Evolutionary conservation across 37 sponge, comb jelly and placozoan genomes (phyloP), one percentile per base, ranked within the genome.

Genomic region (Lycopodina hypogea): DNA sequence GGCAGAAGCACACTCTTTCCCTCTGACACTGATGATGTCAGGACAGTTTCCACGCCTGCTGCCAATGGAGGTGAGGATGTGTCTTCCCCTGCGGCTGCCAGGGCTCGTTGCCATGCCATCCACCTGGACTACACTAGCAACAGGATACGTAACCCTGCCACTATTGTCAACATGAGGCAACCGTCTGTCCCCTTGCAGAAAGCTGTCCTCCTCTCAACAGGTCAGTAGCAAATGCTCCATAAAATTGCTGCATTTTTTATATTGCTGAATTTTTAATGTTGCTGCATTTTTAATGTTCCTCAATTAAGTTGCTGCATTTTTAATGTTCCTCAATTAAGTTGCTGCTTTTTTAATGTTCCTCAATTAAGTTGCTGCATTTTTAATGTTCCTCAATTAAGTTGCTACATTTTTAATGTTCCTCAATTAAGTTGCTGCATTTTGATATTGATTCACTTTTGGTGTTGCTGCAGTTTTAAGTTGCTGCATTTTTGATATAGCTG

Each of bases 131-230:
- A 56, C 28, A 26, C 35, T 26, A n/a, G 37, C 39, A 68, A 34
- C n/a, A 38, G 23, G 45, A 53, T 79, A 17, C 33, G 24, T 17
- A 79, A 55, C 14, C 79, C 78, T 2, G 48, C 37, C 33, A 50
- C 17, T 22, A 18, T 56, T 0, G 26, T 3, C 1, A 29, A 3
- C 34, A 7, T 34, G 40, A 39, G 71, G 14, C 1, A n/a, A 36
- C 39, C 56, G 9, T 3, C 3, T n/a, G 67, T 79, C 39, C 69
- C 79, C 2, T 68, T 79, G 22, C 79, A 79, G 68, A 79, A 56
- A 36, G 79, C 79, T 22, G 56, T 79, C n/a, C 56, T 79, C 26
- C 69, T 79, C 56, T 79, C 79, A 32, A 68, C 79, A 1, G 69
- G 74, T 73, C 7, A 74, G 74, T 70, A 2, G 2, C 42, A 19